Conservation (phyloP, 2,888 invertebrate genomes). For the Bibio marci region DNA sequence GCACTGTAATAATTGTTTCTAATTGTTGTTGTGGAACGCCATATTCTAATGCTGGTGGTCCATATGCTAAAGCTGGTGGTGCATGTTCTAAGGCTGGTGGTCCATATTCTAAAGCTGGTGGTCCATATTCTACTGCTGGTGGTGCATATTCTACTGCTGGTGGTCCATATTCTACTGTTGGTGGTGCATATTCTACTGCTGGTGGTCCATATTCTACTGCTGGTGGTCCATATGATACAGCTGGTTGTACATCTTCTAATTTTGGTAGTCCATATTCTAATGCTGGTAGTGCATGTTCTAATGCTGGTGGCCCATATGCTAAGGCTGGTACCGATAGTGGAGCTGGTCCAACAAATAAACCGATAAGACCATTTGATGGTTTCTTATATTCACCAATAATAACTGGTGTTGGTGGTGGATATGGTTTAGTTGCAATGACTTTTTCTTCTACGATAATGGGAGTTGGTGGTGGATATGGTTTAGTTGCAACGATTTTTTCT, state of each 20-base stretch:
- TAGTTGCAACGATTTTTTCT: too few relatives aligned
- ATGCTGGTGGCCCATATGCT: neutral
- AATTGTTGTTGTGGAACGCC: conserved; percentile 5
- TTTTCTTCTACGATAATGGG: neutral
- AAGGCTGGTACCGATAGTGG: neutral
- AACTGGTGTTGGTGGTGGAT: too few relatives aligned
- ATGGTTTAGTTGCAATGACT: too few relatives aligned
- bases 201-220: conserved; percentile 11
- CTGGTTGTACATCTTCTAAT: too few relatives aligned
- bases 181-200: conserved; percentile 26
- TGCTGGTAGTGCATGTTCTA: conserved; percentile 12
- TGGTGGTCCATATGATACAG: conserved; percentile 26
- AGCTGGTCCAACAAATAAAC: neutral
- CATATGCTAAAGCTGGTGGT: conserved; percentile 15
- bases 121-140: conserved; percentile 24
- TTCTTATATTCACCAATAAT: neutral
- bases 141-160: conserved; percentile 2
- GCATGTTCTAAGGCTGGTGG: conserved; percentile 21
- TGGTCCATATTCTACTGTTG: conserved; percentile 12
- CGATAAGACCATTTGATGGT: too few relatives aligned
- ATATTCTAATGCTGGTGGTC: conserved; percentile 5
- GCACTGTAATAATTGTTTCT: too few relatives aligned
- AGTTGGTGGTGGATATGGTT: too few relatives aligned
- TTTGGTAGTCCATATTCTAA: conserved; percentile 9
- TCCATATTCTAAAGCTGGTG: conserved; percentile 15